Evolutionary conservation across 2,797 vertebrate species (phyloP).

Genomic region (Ceryle rudis): DNA sequence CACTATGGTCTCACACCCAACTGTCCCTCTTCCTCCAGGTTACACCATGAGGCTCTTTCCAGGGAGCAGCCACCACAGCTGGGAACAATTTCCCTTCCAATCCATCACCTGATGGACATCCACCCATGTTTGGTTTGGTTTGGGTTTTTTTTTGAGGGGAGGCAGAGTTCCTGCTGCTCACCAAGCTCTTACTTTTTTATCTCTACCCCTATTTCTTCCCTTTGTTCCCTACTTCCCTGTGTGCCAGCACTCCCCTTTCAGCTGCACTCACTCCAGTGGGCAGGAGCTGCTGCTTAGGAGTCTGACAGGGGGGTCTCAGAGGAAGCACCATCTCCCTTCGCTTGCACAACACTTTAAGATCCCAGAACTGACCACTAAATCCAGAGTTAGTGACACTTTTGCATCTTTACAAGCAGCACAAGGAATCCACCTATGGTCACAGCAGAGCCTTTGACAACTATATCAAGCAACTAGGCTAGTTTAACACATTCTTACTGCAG

Average conservation of each 20-base stretch:
- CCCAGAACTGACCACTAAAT: neutral
- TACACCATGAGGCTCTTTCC: neutral
- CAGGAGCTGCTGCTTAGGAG: neutral
- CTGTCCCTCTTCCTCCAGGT: neutral
- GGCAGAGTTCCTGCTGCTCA: neutral
- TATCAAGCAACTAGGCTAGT: neutral
- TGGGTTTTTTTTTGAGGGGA: too few relatives aligned
- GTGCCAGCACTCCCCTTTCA: neutral
- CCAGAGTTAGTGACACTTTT: neutral
- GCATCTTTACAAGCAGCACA: neutral
- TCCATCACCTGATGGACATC: neutral
- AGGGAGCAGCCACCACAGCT: neutral
- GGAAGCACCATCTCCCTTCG: neutral
- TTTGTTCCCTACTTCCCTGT: neutral
- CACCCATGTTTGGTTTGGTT: rapidly evolving
- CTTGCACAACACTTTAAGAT: neutral
- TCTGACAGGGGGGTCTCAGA: rapidly evolving
- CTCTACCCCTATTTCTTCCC: neutral
- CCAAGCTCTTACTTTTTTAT: neutral
- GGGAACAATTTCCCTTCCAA: neutral
- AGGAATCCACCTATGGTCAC: rapidly evolving
- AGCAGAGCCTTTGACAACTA: neutral
- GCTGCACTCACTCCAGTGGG: rapidly evolving
- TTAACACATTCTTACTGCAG: neutral
- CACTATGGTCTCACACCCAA: rapidly evolving